Evolutionary conservation across 2,888 invertebrate species (phyloP), one percentile per base, ranked within the genome.

Genomic region (Hipparchia sbordonii): DNA sequence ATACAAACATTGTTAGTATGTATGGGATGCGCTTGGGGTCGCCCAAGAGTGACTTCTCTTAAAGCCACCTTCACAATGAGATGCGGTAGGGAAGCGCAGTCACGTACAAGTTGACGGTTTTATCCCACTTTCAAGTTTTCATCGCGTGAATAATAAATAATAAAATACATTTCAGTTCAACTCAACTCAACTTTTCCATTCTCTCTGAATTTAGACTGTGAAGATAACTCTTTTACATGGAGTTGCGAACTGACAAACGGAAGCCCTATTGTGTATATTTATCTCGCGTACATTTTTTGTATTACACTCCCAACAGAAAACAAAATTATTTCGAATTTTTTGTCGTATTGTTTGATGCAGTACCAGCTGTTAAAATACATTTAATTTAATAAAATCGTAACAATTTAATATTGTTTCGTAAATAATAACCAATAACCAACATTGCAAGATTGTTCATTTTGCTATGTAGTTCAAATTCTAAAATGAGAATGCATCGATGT

Each of bases 141-240:
- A 88, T 85, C 85, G 83, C 85, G 84, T 87, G 88, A 89, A 91
- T 91, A 90, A 90, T 89, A 91, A 91, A 92, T 88, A 87, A 88
- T 85, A 86, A 87, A 87, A 87, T 82, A 87, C 85, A 89, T 86
- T 87, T 85, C 84, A 74, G 76, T 77, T 77, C 77, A 77, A 74
- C 77, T 77, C 76, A 77, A 74, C 73, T 73, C 77, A 74, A 78
- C 73, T 76, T 74, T 74, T 69, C 71, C 73, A 72, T 75, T 74
- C 74, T 75, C 70, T 57, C 71, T 72, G 74, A 77, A 75, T 77
- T 72, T 69, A 77, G 70, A 67, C 70, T 39, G 67, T 68, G 70
- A 70, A 76, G 48, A 74, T 72, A 67, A 72, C 67, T 45, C 68
- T 54, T 69, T 74, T 76, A 62, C 54, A 54, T n/a, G 52, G 56